phyloP scores from a whole-genome alignment of 1,140 invertebrate genomes.

The Elysia chlorotica region DNA sequence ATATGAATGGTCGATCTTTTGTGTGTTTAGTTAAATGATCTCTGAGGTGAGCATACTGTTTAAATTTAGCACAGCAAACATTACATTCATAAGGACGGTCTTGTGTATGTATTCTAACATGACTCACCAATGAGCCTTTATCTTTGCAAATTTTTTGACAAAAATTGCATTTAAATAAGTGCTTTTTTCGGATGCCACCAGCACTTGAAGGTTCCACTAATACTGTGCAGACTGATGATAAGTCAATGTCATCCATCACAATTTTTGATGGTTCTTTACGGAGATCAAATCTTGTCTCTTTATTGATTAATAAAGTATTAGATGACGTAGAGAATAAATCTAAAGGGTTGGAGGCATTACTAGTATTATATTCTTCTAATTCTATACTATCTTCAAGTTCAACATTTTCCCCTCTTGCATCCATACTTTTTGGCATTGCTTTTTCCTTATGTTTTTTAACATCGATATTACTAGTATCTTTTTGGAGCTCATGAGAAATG shows the following conservation, averaged over 20 bases:
- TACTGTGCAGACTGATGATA: slow-evolving; percentile 3
- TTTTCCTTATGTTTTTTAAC: neutral
- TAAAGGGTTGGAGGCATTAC: no score
- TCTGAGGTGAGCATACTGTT: slow-evolving; percentile 19
- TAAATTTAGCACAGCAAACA: slow-evolving; percentile 9
- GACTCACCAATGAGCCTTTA: slow-evolving; percentile 11
- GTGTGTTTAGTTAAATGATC: slow-evolving; percentile 16
- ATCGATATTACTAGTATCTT: neutral
- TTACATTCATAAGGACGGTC: slow-evolving; percentile 16
- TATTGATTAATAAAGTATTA: no score
- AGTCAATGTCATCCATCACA: slow-evolving; percentile 16
- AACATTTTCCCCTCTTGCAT: neutral
- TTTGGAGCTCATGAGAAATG: neutral
- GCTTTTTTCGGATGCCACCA: slow-evolving; percentile 14
- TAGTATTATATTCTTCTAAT: neutral
- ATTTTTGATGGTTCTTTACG: slow-evolving; percentile 13
- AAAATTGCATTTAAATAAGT: slow-evolving; percentile 14
- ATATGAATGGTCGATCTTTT: slow-evolving; percentile 16
- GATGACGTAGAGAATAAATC: no score
- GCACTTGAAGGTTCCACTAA: slow-evolving; percentile 13
- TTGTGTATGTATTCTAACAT: slow-evolving; percentile 15
- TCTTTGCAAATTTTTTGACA: slow-evolving; percentile 16
- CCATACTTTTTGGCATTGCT: neutral
- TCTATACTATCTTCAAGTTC: neutral
- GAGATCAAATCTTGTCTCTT: neutral